Percentiles rank a stretch among this genome's conserved stretches.
Conservation (phyloP, 2,113 vertebrate genomes). For the Neoarius graeffei region DNA sequence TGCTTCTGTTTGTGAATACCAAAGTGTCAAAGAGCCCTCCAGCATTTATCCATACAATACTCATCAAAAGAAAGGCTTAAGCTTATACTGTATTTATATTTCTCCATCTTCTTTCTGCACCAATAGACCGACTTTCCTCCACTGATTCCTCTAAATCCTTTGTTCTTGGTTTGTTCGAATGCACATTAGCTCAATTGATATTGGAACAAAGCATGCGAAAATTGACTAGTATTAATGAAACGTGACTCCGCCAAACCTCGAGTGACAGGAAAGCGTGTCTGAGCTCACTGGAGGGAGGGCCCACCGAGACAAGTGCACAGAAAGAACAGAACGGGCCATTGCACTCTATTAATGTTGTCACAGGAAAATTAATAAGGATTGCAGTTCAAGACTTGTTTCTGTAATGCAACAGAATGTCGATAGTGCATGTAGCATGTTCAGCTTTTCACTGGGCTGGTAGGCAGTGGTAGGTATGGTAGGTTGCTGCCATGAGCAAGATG, state of each 20-base stretch:
- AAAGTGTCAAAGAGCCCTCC: neutral
- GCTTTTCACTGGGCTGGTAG: slow-evolving; percentile 10
- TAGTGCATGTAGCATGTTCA: slow-evolving; percentile 25
- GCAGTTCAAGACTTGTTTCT: slow-evolving; percentile 55
- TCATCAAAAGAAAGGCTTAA: neutral
- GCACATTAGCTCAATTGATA: slow-evolving; percentile 41
- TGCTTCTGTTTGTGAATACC: neutral
- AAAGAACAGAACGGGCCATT: slow-evolving; percentile 65
- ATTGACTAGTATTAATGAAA: slow-evolving; percentile 52
- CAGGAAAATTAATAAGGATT: slow-evolving; percentile 62
- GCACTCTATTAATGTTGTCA: slow-evolving; percentile 71
- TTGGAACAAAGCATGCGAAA: slow-evolving; percentile 42
- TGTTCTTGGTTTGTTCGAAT: slow-evolving; percentile 30
- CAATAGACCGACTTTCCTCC: neutral
- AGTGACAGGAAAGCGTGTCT: slow-evolving; percentile 33
- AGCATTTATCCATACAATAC: too few relatives aligned
- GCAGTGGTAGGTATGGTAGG: slow-evolving; percentile 35
- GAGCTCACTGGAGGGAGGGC: slow-evolving; percentile 21
- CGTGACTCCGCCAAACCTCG: slow-evolving; percentile 24
- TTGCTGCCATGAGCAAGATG: slow-evolving; percentile 45
- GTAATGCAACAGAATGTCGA: slow-evolving; percentile 50
- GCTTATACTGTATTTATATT: neutral
- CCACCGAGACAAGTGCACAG: slow-evolving; percentile 50
- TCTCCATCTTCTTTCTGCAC: neutral
- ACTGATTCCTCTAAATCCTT: neutral